Evolutionary conservation across 2,797 vertebrate species (phyloP), one percentile per base, ranked within the genome.

Genomic region (Clarias pachynema): DNA sequence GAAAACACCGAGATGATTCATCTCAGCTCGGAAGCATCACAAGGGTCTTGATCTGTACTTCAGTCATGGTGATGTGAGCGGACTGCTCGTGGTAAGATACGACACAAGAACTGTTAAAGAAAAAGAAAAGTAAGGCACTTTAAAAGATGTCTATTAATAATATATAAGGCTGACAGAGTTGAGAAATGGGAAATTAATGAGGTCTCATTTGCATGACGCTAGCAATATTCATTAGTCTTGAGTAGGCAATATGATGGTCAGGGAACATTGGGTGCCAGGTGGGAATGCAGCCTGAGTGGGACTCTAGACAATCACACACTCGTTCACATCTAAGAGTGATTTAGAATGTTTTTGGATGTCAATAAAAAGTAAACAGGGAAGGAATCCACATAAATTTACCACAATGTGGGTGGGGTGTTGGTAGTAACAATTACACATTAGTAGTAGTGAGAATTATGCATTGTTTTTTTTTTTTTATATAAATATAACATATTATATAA

Each of bases 1-100:
- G 53, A 83, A 72, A 77, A 53, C 15, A 6, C 56, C 2, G 29
- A 65, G n/a, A 29, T 79, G 74, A 63, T 86, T 72, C 60, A 66
- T 44, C 74, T n/a, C 22, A 22, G 18, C 22, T 40, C 62, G 37
- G n/a, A 63, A 24, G 60, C 31, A 49, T 75, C 20, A 31, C 53
- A 20, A 2, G 16, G n/a, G 16, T 81, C 79, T 4, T 81, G 26
- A 53, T 34, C 44, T 81, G 40, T 20, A 31, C 40, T 56, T 20
- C 60, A 66, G 63, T 49, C n/a, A 53, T 9, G 22, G 40, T 18
- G 10, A 65, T 40, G 53, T 59, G 29, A 77, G 49, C 1, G 44
- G n/a, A 53, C 34, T 31, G 26, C 26, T 24, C 53, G 22, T 75
- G 73, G 26, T 20, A 53, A 26, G n/a, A 74, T 6, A 44, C 44